phyloP scores from a whole-genome alignment of 2,113 vertebrate genomes.

The Elachura formosa region DNA sequence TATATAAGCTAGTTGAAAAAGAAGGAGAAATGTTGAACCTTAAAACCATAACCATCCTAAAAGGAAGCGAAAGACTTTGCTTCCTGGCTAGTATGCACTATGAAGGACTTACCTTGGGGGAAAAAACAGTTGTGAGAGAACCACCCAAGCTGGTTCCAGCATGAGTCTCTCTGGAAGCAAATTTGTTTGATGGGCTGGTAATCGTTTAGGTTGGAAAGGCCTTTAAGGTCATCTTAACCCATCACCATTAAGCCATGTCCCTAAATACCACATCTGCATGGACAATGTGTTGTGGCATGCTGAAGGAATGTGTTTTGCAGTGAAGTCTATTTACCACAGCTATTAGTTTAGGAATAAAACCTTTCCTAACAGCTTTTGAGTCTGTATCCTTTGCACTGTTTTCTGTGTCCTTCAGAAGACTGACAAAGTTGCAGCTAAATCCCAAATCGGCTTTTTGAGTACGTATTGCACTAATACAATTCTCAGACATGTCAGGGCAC shows the following conservation, averaged over 20 bases:
- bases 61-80: background rate
- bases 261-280: background rate
- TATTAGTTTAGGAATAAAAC: background rate
- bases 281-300: rapidly evolving
- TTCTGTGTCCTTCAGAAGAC: background rate
- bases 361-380: background rate
- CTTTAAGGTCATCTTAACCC: background rate
- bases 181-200: background rate
- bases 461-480: background rate
- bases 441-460: background rate
- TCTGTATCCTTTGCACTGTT: background rate
- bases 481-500: background rate
- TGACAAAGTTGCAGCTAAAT: background rate
- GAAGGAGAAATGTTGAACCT: background rate
- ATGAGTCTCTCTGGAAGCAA: background rate
- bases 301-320: background rate
- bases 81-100: rapidly evolving
- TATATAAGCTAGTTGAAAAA: background rate
- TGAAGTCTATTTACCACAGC: background rate
- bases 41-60: background rate
- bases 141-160: background rate
- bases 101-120: background rate
- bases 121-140: background rate
- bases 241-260: background rate
- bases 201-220: background rate